These are phyloP conservation scores for Peromyscus maniculatus DNA, from an alignment of 2,113 vertebrate genomes.

Conservation along the genomic window DNA sequence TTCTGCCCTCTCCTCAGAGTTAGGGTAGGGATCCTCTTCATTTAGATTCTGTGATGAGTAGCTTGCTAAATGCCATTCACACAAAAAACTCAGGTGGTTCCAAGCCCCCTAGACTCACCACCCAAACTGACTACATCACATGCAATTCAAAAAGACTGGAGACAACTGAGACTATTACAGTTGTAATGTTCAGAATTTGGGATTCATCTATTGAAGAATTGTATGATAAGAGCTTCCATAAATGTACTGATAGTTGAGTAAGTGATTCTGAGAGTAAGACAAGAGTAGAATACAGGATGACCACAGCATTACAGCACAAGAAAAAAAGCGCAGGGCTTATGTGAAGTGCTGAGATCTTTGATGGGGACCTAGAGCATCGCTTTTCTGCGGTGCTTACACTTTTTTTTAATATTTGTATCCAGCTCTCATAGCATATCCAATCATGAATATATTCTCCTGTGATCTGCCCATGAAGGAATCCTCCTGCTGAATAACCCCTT, in stretches of 20 bases:
- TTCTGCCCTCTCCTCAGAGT: neutral
- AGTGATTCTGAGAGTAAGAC: slow-evolving; percentile 34
- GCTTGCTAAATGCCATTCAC: slow-evolving; percentile 36
- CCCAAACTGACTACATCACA: slow-evolving; percentile 19
- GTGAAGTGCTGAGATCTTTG: slow-evolving; percentile 17
- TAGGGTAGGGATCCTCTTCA: slow-evolving; percentile 25
- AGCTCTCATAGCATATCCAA: neutral
- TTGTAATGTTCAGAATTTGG: slow-evolving; percentile 36
- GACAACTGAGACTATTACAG: neutral
- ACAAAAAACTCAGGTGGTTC: slow-evolving; percentile 54
- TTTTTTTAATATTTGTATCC: neutral
- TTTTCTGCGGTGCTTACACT: neutral
- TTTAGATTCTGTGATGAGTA: slow-evolving; percentile 2
- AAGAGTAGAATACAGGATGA: slow-evolving; percentile 10
- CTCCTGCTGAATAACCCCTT: neutral
- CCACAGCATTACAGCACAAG: neutral
- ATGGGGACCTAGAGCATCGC: neutral
- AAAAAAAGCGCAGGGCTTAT: neutral
- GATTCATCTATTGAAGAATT: slow-evolving; percentile 33
- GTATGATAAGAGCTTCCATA: slow-evolving; percentile 14
- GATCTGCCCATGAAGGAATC: neutral
- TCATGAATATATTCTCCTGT: neutral
- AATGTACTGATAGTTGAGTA: neutral
- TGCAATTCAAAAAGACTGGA: neutral
- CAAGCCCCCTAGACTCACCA: slow-evolving; percentile 13